These are phyloP conservation scores for Todus mexicanus DNA, from an alignment of 2,797 vertebrate species.

Conservation along the genomic window DNA sequence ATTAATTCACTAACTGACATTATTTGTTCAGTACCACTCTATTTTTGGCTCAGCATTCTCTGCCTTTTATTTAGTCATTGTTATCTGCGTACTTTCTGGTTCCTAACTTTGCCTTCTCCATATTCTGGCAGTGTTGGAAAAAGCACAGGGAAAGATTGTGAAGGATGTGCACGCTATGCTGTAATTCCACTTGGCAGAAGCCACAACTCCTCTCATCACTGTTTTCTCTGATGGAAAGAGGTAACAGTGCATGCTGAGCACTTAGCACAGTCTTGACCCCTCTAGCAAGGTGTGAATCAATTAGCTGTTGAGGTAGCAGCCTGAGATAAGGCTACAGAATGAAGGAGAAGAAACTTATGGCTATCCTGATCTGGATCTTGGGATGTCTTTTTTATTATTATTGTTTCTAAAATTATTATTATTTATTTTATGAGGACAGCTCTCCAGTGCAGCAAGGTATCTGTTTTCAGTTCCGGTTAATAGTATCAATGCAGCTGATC, in stretches of 20 bases:
- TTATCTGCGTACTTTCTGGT: background rate
- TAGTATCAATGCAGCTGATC: background rate
- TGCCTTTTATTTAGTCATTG: background rate
- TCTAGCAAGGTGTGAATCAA: background rate
- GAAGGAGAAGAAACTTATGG: background rate
- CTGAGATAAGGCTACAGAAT: background rate
- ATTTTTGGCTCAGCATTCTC: background rate
- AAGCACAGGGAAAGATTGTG: background rate
- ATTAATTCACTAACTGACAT: background rate
- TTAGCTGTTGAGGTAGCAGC: background rate
- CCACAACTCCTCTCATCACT: background rate
- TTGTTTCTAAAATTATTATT: too few relatives aligned
- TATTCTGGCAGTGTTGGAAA: background rate
- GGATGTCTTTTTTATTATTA: background rate
- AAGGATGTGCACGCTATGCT: background rate
- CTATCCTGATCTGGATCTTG: background rate
- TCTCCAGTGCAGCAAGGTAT: background rate
- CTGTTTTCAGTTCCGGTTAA: background rate
- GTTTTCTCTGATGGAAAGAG: background rate
- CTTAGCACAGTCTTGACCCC: conserved; percentile 2
- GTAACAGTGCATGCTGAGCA: background rate
- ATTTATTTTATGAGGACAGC: background rate
- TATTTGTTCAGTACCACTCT: background rate
- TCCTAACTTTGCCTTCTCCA: background rate
- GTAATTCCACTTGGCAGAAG: background rate